Percentiles rank a stretch among this genome's conserved stretches.
phyloP scores from a whole-genome alignment of 2,113 vertebrate species.

The Stegostoma tigrinum region DNA sequence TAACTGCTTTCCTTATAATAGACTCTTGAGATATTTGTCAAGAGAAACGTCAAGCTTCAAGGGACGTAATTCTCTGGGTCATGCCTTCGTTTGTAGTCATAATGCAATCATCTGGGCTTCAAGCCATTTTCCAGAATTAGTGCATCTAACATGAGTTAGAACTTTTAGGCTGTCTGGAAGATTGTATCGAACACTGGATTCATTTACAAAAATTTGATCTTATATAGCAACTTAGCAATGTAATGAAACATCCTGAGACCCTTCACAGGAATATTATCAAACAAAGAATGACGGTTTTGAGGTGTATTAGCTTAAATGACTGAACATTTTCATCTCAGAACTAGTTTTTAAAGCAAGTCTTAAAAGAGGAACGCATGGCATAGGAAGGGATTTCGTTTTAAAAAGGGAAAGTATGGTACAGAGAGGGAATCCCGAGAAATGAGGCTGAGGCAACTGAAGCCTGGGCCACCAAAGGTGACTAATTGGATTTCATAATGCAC shows the following conservation, averaged over 20 bases:
- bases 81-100: not conserved
- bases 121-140: not conserved
- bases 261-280: not conserved
- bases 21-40: conserved; percentile 2
- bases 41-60: not conserved
- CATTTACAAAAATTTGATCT: not conserved
- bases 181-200: not conserved
- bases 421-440: not conserved
- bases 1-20: not conserved
- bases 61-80: not conserved
- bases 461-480: too few species aligned
- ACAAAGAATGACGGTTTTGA: not conserved
- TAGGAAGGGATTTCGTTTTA: too few species aligned
- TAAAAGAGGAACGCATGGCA: not conserved
- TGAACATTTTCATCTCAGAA: not conserved
- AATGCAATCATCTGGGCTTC: not conserved
- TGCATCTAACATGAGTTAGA: not conserved
- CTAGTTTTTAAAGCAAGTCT: not conserved
- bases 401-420: too few species aligned
- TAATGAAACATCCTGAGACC: not conserved
- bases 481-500: too few species aligned
- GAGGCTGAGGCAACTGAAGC: not conserved
- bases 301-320: not conserved
- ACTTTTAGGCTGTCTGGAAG: not conserved
- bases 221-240: not conserved